Base-by-base conservation (phyloP, 2,888 invertebrate genomes). In the Clostera curtula region DNA sequence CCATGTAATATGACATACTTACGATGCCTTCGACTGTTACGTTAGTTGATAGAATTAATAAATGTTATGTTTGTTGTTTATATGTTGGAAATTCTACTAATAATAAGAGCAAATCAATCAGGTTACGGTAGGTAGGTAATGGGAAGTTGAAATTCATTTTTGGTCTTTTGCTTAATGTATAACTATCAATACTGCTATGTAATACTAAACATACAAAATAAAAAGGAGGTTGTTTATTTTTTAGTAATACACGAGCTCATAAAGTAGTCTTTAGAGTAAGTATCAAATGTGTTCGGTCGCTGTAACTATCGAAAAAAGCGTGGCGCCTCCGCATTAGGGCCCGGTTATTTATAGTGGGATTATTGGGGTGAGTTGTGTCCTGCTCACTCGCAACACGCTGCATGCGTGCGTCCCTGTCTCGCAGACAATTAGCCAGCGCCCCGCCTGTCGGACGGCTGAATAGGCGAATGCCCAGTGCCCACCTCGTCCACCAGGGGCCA, bases 261-360 rank as follows among this genome's bases (percentile, higher is more conserved):
- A n/a, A n/a, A 14, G 12, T 26, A 20, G 24, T 25, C 19, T 40
- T 29, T 34, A 29, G 27, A 38, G 38, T 53, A 51, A 68, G 64
- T 60, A 71, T 66, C 66, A 43, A 48, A 46, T 34, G 38, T 29
- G 32, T 33, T 35, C 43, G 37, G 50, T 51, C 57, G 48, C 46
- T n/a, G 37, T 46, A 47, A 32, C 40, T 36, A 47, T 43, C 49
- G 47, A 67, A 68, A 70, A 64, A 61, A 51, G 42, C 54, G 58
- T 73, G 79, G 79, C 77, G 79, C 79, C 79, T 71, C 65, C 58
- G 57, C 64, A 63, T 71, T 72, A 69, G 58, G 63, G 61, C 59
- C 57, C 42, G 50, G 65, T 71, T 74, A 75, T 77, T 77, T 79
- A 77, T 77, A 64, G 70, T 36, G 56, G 64, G 58, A 61, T 64